Base-by-base conservation (phyloP, 2,797 vertebrate genomes). In the Gambusia yucatana region DNA sequence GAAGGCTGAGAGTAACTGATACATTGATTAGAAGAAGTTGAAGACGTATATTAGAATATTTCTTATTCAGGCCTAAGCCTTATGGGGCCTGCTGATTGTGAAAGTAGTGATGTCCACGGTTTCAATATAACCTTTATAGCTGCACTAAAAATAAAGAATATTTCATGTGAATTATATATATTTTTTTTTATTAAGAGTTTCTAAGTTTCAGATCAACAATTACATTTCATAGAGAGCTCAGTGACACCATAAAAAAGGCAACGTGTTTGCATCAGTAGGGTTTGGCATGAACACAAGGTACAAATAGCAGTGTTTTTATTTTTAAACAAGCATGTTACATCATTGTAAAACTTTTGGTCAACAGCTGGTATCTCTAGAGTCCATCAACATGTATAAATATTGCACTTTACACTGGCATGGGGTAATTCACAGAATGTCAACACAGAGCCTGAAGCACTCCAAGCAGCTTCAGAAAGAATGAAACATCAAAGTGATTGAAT, bases 331-430 rank as follows among this genome's bases (percentile, higher is more conserved):
- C 39, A 41, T 41, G 63, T 67, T 67, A 67, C 63, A 41, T 82
- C 76, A 82, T 85, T 41, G 84, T 88, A 89, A 84, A 90, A 89
- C 75, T 84, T 93, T 93, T 94, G 93, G 92, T 93, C 89, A 87
- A 88, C 86, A 90, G 92, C 91, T 92, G 83, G 77, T 76, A 46
- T 84, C 78, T 70, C 69, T 57, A 79, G 82, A n/a, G 2, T 89
- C 89, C 79, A 78, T 86, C 83, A 89, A 76, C 88, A 85, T 70
- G 65, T 80, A 77, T 82, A 85, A 89, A 87, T 93, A 94, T 95
- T 94, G 93, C 91, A 94, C 93, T 88, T 91, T 77, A 80, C 81
- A 70, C 82, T 91, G 91, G 91, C 89, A 86, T 79, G 46, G 85
- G 67, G 84, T 76, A 25, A 72, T 57, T 76, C 55, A 67, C 84